Percentiles rank a stretch among this genome's conserved stretches.
These are phyloP conservation scores for Oegoconia quadripuncta DNA, from an alignment of 2,888 invertebrate genomes.

Conservation along the genomic window DNA sequence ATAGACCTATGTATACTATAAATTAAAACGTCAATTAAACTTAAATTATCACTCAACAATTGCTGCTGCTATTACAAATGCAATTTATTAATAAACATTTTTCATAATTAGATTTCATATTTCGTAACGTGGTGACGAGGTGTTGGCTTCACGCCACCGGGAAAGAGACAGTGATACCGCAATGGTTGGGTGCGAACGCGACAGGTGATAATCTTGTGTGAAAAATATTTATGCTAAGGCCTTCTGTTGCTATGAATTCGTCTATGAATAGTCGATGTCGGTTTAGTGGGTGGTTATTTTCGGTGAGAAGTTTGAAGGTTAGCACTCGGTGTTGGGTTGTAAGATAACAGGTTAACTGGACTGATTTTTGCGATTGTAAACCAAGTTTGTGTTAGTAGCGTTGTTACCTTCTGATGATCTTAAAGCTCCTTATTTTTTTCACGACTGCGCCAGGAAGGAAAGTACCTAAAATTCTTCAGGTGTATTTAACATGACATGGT, in stretches of 20 bases:
- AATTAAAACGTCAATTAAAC: too few relatives aligned
- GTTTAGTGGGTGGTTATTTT: conserved; percentile 60
- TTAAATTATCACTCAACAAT: conserved; percentile 1
- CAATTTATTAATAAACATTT: conserved; percentile 11
- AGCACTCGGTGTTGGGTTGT: conserved; percentile 28
- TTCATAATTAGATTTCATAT: conserved; percentile 72
- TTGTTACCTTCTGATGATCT: too few relatives aligned
- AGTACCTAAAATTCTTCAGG: too few relatives aligned
- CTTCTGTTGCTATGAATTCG: conserved; percentile 62
- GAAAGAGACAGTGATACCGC: conserved; percentile 54
- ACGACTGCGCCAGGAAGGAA: too few relatives aligned
- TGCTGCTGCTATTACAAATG: conserved; percentile 5
- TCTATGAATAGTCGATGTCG: conserved; percentile 60
- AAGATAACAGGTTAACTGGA: conserved; percentile 27
- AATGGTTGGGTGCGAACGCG: conserved; percentile 56
- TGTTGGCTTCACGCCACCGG: conserved; percentile 60
- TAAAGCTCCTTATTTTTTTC: too few relatives aligned
- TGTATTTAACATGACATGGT: too few relatives aligned
- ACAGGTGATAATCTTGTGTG: conserved; percentile 72
- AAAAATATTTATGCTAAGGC: conserved; percentile 78
- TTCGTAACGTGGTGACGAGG: conserved; percentile 63
- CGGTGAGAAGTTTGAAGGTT: conserved; percentile 62
- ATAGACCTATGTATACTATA: too few relatives aligned
- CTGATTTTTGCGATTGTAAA: conserved; percentile 1
- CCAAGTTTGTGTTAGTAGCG: not conserved